Evolutionary conservation across 2,888 invertebrate species (phyloP).

Genomic region (Cloeon dipterum): DNA sequence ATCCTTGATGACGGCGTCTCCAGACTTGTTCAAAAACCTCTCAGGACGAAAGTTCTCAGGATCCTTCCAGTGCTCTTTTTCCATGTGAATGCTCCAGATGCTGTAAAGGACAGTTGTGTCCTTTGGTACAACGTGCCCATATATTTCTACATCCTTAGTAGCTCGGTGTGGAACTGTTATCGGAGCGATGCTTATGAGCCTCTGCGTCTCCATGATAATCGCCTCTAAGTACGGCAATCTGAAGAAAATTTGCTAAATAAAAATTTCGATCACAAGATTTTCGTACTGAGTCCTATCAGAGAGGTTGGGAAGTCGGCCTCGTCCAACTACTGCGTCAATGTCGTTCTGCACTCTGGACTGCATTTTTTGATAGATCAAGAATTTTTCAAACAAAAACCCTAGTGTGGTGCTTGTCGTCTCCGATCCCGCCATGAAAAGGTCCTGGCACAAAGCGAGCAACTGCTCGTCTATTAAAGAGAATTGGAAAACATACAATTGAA

Average conservation of each 20-base stretch:
- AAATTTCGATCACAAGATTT: neutral
- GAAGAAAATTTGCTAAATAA: constrained; percentile 1
- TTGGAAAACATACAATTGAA: neutral
- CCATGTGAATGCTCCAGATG: constrained; percentile 10
- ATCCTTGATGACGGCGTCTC: constrained; percentile 6
- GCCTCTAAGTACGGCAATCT: constrained; percentile 18
- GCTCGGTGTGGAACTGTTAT: constrained; percentile 28
- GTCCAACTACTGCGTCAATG: constrained; percentile 50
- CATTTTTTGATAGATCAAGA: constrained; percentile 44
- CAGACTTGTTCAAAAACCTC: constrained; percentile 8
- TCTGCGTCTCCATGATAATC: constrained; percentile 24
- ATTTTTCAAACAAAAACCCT: constrained; percentile 50
- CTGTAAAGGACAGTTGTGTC: constrained; percentile 9
- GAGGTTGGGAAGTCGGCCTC: constrained; percentile 37
- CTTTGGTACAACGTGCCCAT: constrained; percentile 24
- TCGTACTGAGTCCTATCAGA: constrained; percentile 45
- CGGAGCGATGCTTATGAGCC: constrained; percentile 25
- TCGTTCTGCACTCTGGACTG: constrained; percentile 55
- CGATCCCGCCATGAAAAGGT: constrained; percentile 70
- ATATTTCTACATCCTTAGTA: constrained; percentile 17
- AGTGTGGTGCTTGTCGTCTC: constrained; percentile 65
- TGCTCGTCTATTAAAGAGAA: constrained; percentile 46
- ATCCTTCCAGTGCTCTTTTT: constrained; percentile 11
- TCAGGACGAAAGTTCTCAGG: constrained; percentile 11
- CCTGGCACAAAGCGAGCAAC: constrained; percentile 55